These are phyloP conservation scores for Picathartes gymnocephalus DNA, from an alignment of 2,113 vertebrate genomes.

Conservation along the genomic window DNA sequence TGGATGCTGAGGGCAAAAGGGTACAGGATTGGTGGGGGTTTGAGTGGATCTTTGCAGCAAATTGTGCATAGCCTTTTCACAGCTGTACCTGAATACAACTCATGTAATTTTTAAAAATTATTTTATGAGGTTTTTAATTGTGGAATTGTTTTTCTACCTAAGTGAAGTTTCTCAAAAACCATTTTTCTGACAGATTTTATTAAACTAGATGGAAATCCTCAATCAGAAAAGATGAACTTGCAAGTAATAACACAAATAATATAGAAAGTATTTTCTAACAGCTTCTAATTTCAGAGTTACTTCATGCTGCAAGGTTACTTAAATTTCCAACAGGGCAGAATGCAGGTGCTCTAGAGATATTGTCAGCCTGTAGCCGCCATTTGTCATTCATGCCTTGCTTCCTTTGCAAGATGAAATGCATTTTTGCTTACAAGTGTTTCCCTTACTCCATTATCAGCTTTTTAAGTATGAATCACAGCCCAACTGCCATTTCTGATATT, in stretches of 20 bases:
- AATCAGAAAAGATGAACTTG: neutral
- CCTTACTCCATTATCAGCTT: neutral
- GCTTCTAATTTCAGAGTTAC: slow-evolving; percentile 25
- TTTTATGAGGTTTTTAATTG: neutral
- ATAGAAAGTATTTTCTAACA: neutral
- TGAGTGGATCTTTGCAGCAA: neutral
- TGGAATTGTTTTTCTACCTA: neutral
- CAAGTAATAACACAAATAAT: neutral
- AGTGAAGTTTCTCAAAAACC: neutral
- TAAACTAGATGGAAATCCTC: neutral
- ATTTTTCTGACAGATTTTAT: neutral
- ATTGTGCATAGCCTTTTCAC: slow-evolving; percentile 1
- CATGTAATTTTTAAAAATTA: neutral
- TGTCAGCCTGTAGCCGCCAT: neutral
- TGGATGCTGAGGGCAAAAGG: slow-evolving; percentile 67
- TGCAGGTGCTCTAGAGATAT: neutral
- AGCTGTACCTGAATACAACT: neutral
- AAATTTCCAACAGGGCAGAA: slow-evolving; percentile 27
- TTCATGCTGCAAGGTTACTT: slow-evolving; percentile 10
- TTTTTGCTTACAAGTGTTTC: neutral
- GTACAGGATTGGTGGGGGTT: slow-evolving; percentile 42
- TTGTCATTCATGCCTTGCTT: neutral
- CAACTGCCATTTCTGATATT: neutral
- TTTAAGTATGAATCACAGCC: neutral
- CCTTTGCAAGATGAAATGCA: neutral